These are phyloP conservation scores for Antitype chi DNA, from an alignment of 2,888 invertebrate species.

Conservation along the genomic window DNA sequence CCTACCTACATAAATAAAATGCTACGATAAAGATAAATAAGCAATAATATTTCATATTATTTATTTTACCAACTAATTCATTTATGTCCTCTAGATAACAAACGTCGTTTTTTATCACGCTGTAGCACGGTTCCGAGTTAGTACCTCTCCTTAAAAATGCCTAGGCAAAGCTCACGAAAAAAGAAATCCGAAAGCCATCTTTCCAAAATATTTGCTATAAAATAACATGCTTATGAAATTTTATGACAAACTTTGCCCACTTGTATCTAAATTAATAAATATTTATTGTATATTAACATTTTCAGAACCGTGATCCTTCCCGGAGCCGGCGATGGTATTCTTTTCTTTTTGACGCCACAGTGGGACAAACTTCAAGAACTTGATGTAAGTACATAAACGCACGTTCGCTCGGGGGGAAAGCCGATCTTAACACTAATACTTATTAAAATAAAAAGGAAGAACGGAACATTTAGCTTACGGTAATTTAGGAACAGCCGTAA, in stretches of 20 bases:
- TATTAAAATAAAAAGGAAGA: no score
- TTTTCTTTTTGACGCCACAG: conserved; percentile 95
- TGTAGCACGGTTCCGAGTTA: neutral
- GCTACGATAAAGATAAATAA: neutral
- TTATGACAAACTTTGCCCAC: neutral
- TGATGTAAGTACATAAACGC: conserved; percentile 86
- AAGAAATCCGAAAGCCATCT: neutral
- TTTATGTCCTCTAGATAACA: neutral
- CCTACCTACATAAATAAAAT: neutral
- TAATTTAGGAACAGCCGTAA: no score
- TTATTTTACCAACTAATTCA: neutral
- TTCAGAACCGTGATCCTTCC: conserved; percentile 91
- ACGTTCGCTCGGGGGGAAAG: no score
- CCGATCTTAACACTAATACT: no score
- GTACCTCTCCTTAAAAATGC: neutral
- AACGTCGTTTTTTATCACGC: neutral
- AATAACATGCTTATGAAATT: no score
- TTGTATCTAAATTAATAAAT: no score
- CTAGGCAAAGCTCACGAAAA: no score
- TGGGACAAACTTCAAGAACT: conserved; percentile 94
- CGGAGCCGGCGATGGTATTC: conserved; percentile 92
- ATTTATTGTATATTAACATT: conserved; percentile 20
- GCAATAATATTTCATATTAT: neutral
- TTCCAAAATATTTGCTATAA: neutral
- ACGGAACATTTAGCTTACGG: no score